Percentiles rank a stretch among this genome's conserved stretches.
phyloP scores from a whole-genome alignment of 1,140 invertebrate species.

The Zaprionus tsacasi region DNA sequence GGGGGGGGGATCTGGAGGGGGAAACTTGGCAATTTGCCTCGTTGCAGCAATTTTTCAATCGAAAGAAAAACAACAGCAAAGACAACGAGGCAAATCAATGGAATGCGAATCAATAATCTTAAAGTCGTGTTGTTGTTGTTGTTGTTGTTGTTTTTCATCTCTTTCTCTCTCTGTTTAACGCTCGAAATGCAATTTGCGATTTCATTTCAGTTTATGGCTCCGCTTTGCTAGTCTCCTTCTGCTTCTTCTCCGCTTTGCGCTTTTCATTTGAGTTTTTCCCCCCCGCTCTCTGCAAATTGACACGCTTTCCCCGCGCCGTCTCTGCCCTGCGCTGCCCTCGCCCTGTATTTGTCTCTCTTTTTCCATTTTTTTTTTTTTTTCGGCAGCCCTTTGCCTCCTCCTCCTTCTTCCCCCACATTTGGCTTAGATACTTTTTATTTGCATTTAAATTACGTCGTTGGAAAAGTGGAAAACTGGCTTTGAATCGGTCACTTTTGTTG shows the following conservation, averaged over 20 bases:
- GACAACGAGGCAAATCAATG: constrained; percentile 52
- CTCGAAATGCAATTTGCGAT: constrained; percentile 48
- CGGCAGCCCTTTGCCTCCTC: neutral
- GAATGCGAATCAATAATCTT: constrained; percentile 68
- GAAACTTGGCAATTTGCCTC: constrained; percentile 1
- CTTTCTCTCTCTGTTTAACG: constrained; percentile 20
- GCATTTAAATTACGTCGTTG: constrained; percentile 71
- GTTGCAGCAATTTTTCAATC: neutral
- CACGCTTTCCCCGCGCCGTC: constrained; percentile 64
- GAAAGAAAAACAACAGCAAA: neutral
- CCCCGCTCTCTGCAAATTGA: constrained; percentile 40
- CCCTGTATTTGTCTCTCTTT: neutral
- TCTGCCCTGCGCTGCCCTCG: constrained; percentile 16
- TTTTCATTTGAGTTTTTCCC: constrained; percentile 36
- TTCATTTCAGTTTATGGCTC: constrained; percentile 40
- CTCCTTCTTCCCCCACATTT: constrained; percentile 15
- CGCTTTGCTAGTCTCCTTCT: constrained; percentile 2
- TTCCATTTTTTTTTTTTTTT: neutral
- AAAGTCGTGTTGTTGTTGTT: constrained; percentile 29
- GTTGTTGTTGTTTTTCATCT: constrained; percentile 23
- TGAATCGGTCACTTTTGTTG: constrained; percentile 43
- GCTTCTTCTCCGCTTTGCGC: constrained; percentile 10
- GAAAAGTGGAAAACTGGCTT: constrained; percentile 35
- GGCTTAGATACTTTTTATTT: constrained; percentile 59
- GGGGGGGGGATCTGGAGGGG: neutral